Base-by-base conservation (phyloP, 2,797 vertebrate genomes). In the Yasuhikotakia modesta region DNA sequence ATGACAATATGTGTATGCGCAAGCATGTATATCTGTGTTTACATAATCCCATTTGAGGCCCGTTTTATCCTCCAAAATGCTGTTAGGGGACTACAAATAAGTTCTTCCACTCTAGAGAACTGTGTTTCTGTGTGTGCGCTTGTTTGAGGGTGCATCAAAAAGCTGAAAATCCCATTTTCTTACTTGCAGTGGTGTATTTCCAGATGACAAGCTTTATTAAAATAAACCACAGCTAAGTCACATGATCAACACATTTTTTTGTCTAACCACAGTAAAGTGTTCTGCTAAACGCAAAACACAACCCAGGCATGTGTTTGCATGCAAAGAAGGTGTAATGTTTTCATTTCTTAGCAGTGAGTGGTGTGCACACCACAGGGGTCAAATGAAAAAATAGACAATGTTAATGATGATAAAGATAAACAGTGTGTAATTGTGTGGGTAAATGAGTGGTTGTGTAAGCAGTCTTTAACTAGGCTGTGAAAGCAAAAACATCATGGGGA, bases 91-190 rank as follows among this genome's bases (percentile, higher is more conserved):
- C 50, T 32, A 45, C 55, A 74, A 69, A 69, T 53, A 67, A 53
- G 2, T 45, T 24, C 21, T 66, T 55, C 50, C 50, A 45, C 32
- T 74, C 72, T 39, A 16, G 24, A 66, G 30, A 57, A 35, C 53
- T 45, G 35, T 16, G 50, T 76, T 13, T 14, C 13, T 60, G 6
- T 27, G 22, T 3, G 17, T 21, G 73, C 27, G 6, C 14, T 17
- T 3, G 17, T 21, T 61, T 22, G 13, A 66, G 73, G 48, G 61
- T 50, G 14, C n/a, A 22, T 55, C 22, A 68, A 16, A 73, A 32
- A 30, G 63, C 78, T 27, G 39, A 2, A 79, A 73, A 68, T 73
- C 70, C 63, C 46, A 73, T 79, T 73, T 68, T 58, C 53, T 66
- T 55, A 73, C 73, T 73, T 79, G 52, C 63, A 32, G 21, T 48